Percentiles rank a stretch among this genome's conserved stretches.
These are phyloP conservation scores for Myxocyprinus asiaticus DNA, from an alignment of 2,113 vertebrate species.

Conservation along the genomic window DNA sequence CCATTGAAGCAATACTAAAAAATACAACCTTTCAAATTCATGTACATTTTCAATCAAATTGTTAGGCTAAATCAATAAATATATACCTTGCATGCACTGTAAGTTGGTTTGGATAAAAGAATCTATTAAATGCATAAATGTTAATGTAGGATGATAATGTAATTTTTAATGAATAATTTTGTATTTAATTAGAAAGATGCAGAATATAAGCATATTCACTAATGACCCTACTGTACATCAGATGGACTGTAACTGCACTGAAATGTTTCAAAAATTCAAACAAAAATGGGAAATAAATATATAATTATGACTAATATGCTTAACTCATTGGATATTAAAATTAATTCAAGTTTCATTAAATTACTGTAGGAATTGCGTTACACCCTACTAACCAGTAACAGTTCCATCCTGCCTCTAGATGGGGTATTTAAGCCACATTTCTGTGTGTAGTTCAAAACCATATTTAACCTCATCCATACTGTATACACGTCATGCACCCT, in stretches of 20 bases:
- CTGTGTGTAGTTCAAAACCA: conserved; percentile 15
- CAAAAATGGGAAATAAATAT: background rate
- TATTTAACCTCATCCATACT: conserved; percentile 25
- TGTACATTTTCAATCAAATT: no score
- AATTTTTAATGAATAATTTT: no score
- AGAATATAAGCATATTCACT: no score
- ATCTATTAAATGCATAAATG: no score
- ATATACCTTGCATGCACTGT: no score
- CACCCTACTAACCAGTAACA: background rate
- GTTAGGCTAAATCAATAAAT: no score
- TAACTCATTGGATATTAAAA: background rate
- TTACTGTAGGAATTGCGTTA: background rate
- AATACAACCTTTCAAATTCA: no score
- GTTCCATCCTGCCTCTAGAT: conserved; percentile 42
- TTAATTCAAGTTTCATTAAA: background rate
- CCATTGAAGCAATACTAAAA: no score
- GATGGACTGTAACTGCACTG: background rate
- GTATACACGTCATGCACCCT: conserved; percentile 8
- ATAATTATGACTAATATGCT: background rate
- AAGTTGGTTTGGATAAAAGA: no score
- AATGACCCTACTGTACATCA: no score
- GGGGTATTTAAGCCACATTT: conserved; percentile 44
- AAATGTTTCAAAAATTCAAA: background rate
- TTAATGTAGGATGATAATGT: no score
- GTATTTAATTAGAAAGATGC: no score